Conservation (phyloP, 2,113 vertebrate species). For the Grammomys surdaster region DNA sequence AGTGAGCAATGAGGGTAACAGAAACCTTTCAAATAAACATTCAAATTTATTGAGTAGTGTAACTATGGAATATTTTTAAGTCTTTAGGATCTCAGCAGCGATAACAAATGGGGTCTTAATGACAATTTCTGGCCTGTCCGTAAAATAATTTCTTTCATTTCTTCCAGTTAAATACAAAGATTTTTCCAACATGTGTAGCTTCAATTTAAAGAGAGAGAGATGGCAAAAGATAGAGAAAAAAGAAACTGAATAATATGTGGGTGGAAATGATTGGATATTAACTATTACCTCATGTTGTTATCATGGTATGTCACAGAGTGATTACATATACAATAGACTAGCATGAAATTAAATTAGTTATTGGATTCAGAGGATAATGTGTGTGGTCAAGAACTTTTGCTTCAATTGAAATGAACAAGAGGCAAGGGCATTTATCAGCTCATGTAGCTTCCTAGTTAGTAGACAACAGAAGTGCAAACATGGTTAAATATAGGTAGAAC, state of each 20-base stretch:
- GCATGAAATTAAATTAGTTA: background rate
- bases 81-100: background rate
- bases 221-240: background rate
- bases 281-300: background rate
- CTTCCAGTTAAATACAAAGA: background rate
- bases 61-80: background rate
- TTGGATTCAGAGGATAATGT: background rate
- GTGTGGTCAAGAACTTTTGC: background rate
- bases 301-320: background rate
- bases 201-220: background rate
- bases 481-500: background rate
- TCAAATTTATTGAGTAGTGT: background rate
- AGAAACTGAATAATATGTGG: background rate
- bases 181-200: background rate
- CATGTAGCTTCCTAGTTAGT: background rate
- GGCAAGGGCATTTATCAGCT: background rate
- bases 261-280: background rate
- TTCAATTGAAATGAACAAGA: background rate
- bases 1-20: background rate
- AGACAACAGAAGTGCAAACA: background rate
- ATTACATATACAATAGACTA: too few species aligned
- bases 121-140: background rate
- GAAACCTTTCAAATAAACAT: background rate
- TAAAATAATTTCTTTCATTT: background rate
- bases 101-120: background rate